Conservation (phyloP, 2,113 vertebrate genomes). For the Struthidea cinerea region DNA sequence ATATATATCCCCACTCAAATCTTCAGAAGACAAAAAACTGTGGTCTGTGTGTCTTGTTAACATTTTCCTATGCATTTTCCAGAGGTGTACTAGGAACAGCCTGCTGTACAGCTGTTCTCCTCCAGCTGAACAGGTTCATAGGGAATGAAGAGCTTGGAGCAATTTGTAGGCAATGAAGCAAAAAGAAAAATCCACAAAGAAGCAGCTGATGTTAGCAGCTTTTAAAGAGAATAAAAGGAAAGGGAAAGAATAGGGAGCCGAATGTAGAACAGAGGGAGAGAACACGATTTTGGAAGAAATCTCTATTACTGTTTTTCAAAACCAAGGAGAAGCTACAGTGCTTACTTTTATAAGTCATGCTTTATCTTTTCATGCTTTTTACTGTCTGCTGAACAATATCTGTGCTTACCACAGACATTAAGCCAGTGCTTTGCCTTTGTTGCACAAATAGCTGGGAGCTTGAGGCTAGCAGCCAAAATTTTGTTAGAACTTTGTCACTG, state of each 20-base stretch:
- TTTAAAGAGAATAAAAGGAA: slow-evolving; percentile 51
- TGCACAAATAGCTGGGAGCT: neutral
- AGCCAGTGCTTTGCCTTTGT: neutral
- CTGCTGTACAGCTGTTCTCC: slow-evolving; percentile 63
- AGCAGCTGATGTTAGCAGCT: slow-evolving; percentile 70
- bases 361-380: slow-evolving; percentile 13
- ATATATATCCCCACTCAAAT: neutral
- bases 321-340: neutral
- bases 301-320: slow-evolving; percentile 45
- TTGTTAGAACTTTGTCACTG: neutral
- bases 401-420: neutral
- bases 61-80: slow-evolving; percentile 24
- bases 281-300: neutral
- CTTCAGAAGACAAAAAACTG: neutral
- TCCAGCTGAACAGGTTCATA: slow-evolving; percentile 62
- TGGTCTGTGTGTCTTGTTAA: slow-evolving; percentile 25
- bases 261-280: slow-evolving; percentile 30
- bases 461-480: neutral
- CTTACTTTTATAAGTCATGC: slow-evolving; percentile 17
- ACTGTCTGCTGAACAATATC: slow-evolving; percentile 12
- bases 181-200: slow-evolving; percentile 69
- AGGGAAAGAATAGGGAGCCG: neutral
- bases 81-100: slow-evolving; percentile 42
- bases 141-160: slow-evolving; percentile 68
- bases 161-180: slow-evolving; percentile 72